Evolutionary conservation across 2,888 invertebrate species (phyloP).

Genomic region (Corbicula japonica): DNA sequence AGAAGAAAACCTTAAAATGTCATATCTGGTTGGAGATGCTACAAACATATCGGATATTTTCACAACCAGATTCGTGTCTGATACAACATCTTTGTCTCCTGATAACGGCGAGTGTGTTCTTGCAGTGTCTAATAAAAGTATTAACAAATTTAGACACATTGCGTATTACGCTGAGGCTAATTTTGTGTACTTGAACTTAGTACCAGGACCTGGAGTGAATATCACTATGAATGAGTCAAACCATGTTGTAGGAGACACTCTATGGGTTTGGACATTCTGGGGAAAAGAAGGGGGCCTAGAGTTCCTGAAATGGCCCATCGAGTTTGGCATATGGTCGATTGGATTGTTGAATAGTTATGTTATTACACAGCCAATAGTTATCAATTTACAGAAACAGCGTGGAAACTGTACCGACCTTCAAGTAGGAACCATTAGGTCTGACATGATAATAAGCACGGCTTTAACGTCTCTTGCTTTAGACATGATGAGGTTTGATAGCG

Average conservation of each 20-base stretch:
- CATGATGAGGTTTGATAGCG: no score
- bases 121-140: slow-evolving; percentile 10
- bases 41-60: no score
- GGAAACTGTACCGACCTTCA: slow-evolving; percentile 40
- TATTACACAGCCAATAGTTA: slow-evolving; percentile 1
- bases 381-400: not conserved
- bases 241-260: slow-evolving; percentile 25
- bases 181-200: slow-evolving; percentile 48
- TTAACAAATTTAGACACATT: slow-evolving; percentile 31
- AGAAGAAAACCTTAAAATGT: no score
- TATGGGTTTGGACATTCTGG: slow-evolving; percentile 58
- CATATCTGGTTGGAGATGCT: no score
- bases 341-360: slow-evolving; percentile 27
- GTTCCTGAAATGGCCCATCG: slow-evolving; percentile 52
- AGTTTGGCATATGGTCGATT: slow-evolving; percentile 62
- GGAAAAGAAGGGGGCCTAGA: slow-evolving; percentile 43
- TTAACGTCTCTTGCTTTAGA: slow-evolving; percentile 20
- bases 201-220: not conserved
- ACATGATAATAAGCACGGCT: slow-evolving; percentile 38
- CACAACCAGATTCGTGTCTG: not conserved
- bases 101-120: not conserved
- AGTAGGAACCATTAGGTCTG: slow-evolving; percentile 20
- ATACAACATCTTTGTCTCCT: not conserved
- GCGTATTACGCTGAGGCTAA: slow-evolving; percentile 32
- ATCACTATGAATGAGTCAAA: not conserved